These are phyloP conservation scores for Gambusia holbrooki DNA, from an alignment of 2,113 vertebrate genomes.

Conservation along the genomic window DNA sequence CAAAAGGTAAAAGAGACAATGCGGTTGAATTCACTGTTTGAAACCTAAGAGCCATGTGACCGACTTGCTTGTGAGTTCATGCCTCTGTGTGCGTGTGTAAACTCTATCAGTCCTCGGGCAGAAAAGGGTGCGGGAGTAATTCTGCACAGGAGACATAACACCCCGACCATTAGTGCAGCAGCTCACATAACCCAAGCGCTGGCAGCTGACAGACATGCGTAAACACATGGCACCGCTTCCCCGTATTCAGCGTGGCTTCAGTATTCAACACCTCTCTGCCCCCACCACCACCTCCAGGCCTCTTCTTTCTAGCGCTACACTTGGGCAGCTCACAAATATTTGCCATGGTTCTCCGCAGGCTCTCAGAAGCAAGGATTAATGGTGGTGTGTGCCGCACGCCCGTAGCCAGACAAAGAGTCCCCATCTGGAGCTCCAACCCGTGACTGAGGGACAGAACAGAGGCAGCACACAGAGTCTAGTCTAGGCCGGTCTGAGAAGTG, in stretches of 20 bases:
- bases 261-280: constrained; percentile 53
- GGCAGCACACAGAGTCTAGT: constrained; percentile 64
- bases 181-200: constrained; percentile 70
- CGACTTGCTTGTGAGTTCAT: constrained; percentile 41
- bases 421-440: constrained; percentile 73
- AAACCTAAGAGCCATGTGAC: constrained; percentile 55
- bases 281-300: constrained; percentile 26
- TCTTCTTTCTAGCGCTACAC: constrained; percentile 60
- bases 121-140: constrained; percentile 58
- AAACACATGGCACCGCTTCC: constrained; percentile 71
- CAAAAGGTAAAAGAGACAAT: constrained; percentile 30
- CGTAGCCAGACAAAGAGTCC: constrained; percentile 64
- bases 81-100: constrained; percentile 42
- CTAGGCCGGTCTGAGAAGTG: constrained; percentile 6
- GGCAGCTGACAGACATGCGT: constrained; percentile 68
- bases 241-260: constrained; percentile 51
- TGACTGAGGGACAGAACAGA: constrained; percentile 71
- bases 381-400: constrained; percentile 61
- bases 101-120: constrained; percentile 60
- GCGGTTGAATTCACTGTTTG: constrained; percentile 31
- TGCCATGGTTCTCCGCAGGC: constrained; percentile 58
- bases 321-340: constrained; percentile 73
- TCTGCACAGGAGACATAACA: constrained; percentile 69
- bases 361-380: constrained; percentile 71
- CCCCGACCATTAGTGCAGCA: constrained; percentile 60